Percentiles rank a stretch among this genome's conserved stretches.
Evolutionary conservation across 2,888 invertebrate species (phyloP).

Genomic region (Macropis europaea): DNA sequence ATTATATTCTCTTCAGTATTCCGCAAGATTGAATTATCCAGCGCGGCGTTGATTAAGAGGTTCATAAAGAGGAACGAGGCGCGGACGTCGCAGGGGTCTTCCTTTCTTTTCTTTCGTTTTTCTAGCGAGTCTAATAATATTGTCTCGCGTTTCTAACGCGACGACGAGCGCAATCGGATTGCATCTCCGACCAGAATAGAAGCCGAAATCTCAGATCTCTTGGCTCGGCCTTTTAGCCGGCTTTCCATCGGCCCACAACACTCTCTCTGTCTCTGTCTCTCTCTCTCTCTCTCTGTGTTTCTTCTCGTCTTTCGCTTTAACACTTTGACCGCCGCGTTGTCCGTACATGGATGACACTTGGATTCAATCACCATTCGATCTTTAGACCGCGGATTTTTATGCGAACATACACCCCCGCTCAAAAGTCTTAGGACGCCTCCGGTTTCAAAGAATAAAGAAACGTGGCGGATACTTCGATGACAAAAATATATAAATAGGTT

Average conservation of each 20-base stretch:
- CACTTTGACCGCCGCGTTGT: too few species aligned
- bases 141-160: constrained; percentile 73
- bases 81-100: neutral
- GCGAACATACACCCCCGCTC: too few species aligned
- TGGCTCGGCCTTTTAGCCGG: constrained; percentile 65
- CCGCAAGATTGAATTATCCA: too few species aligned
- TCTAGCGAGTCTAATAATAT: constrained; percentile 73
- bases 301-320: neutral
- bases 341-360: too few species aligned
- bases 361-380: too few species aligned
- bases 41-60: neutral
- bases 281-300: neutral
- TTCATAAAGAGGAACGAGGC: neutral
- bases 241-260: constrained; percentile 27
- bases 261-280: neutral
- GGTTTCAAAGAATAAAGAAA: too few species aligned
- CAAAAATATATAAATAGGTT: too few species aligned
- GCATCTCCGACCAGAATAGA: constrained; percentile 72
- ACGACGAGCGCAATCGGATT: constrained; percentile 72
- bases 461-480: constrained; percentile 1
- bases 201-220: constrained; percentile 72
- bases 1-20: too few species aligned
- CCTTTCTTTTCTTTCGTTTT: constrained; percentile 24
- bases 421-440: too few species aligned
- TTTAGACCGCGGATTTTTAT: too few species aligned